Evolutionary conservation across 2,888 invertebrate species (phyloP).

Genomic region (Conchocele bisecta): DNA sequence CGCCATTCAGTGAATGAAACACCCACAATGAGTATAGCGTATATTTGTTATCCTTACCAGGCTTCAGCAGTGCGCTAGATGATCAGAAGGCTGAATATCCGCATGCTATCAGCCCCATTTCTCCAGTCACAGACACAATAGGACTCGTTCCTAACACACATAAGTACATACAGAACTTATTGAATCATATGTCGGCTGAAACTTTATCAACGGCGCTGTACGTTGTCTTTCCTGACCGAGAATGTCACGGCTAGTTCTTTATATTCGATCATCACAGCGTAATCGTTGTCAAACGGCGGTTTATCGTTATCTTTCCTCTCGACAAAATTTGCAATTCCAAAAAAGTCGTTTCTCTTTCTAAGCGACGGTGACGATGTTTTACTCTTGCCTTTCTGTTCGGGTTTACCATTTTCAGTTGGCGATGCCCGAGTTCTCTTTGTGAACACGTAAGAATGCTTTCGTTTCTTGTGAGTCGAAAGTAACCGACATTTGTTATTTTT

Average conservation of each 20-base stretch:
- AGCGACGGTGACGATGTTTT: neutral
- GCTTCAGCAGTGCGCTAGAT: no score
- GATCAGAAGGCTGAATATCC: no score
- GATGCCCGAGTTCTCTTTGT: neutral
- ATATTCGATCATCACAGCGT: neutral
- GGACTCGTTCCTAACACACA: no score
- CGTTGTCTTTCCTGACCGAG: no score
- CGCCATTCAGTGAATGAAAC: no score
- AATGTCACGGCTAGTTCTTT: neutral
- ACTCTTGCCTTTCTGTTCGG: neutral
- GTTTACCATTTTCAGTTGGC: neutral
- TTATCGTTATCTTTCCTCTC: neutral
- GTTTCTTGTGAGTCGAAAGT: neutral
- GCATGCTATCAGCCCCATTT: no score
- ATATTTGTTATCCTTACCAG: no score
- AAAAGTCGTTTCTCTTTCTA: neutral
- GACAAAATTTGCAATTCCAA: neutral
- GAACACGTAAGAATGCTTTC: constrained; percentile 1
- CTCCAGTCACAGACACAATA: no score
- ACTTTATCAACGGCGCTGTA: no score
- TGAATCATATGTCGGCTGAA: no score
- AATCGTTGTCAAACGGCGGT: neutral
- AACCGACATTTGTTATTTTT: neutral
- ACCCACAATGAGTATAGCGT: no score
- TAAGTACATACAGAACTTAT: no score